phyloP scores from a whole-genome alignment of 2,797 vertebrate genomes.

The Nannoperca australis region DNA sequence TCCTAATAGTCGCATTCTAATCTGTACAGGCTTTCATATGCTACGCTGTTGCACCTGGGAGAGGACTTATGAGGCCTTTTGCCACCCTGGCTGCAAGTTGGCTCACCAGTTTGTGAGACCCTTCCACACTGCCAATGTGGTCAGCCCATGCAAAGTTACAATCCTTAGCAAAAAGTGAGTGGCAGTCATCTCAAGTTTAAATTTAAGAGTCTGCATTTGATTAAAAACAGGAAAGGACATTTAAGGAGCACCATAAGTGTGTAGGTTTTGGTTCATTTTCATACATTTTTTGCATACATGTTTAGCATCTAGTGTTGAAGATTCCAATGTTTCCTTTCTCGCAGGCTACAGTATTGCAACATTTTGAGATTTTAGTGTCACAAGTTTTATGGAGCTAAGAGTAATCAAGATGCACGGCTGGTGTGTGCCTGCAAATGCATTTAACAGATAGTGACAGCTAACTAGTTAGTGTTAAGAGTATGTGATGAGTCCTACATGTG shows the following conservation, averaged over 20 bases:
- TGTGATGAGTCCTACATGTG: conserved; percentile 7
- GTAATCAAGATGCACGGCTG: conserved; percentile 1
- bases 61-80: background rate
- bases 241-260: background rate
- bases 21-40: background rate
- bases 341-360: background rate
- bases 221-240: background rate
- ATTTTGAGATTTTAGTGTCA: conserved; percentile 2
- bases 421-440: background rate
- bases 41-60: background rate
- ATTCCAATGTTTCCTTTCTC: conserved; percentile 3
- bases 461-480: background rate
- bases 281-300: background rate
- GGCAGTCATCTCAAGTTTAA: background rate
- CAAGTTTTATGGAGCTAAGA: background rate
- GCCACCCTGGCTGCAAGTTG: no score
- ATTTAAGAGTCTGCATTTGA: background rate
- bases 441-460: conserved; percentile 8
- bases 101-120: background rate
- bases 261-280: background rate
- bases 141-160: background rate
- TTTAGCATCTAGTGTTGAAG: conserved; percentile 5
- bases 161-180: background rate
- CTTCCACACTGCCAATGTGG: background rate
- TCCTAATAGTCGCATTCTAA: background rate